Base-by-base conservation (phyloP, 92 coral and sea anemone genomes). In the Porites evermanni region DNA sequence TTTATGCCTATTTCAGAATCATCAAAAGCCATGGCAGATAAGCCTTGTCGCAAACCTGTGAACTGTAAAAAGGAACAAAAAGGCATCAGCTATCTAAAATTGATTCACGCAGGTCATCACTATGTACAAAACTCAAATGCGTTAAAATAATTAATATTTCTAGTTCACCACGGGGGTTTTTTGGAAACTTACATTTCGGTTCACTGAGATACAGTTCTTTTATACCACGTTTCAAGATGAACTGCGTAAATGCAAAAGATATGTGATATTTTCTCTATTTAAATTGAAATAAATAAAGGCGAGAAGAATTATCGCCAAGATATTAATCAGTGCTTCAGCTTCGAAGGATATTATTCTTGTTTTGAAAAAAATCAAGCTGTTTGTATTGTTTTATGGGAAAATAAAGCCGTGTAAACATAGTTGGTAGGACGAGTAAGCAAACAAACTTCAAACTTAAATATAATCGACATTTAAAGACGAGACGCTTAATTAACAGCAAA, bases 381-480 rank as follows among this genome's bases (percentile, higher is more conserved):
- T 83, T 74, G 74, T 74, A 73, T 74, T 72, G 70, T 83, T 83
- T 83, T 66, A 64, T 61, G 74, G 74, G 72, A 83, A 83, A 73
- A 83, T 83, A 74, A 74, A 32, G 80, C 60, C 87, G 72, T 83
- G 80, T 73, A 74, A 83, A 74, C 80, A 73, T 74, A 72, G 80
- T 83, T 83, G 74, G 87, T 64, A 21, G 73, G 51, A 51, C 24
- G 24, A 13, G 72, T 73, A 74, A 65, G 87, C 87, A 83, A 83
- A 83, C 87, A 83, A 83, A 83, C 87, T 83, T 74, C 80, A 83
- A 72, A 83, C 80, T 51, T 61, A 72, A 73, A 83, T 72, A 64
- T 66, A 61, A 73, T 64, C 79, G 80, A 64, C 72, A 74, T 73
- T 64, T 74, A 59, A 26, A 70, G 69, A 72, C 29, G 44, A 5